phyloP scores from a whole-genome alignment of 1,140 invertebrate species.

The Asbolus verrucosus region DNA sequence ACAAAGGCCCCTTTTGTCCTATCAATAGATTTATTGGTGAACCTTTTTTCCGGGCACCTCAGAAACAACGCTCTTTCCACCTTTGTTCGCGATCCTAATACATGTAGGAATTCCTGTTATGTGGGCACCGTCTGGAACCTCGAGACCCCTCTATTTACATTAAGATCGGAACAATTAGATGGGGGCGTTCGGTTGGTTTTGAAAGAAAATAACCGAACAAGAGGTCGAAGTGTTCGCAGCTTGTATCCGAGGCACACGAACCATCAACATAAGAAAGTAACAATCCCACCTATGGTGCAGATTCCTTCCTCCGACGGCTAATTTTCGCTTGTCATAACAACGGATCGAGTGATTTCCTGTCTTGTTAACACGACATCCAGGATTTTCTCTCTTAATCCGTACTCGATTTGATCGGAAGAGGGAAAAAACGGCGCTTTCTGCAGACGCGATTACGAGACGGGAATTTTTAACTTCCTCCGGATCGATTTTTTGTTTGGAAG shows the following conservation, averaged over 20 bases:
- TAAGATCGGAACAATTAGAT: conserved; percentile 18
- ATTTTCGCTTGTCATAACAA: too few species aligned
- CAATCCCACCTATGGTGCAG: background rate
- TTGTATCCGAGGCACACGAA: background rate
- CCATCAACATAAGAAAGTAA: too few species aligned
- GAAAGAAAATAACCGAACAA: background rate
- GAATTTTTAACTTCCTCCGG: too few species aligned
- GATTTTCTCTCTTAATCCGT: too few species aligned
- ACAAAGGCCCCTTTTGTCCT: too few species aligned
- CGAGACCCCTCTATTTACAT: background rate
- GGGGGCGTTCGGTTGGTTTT: conserved; percentile 6
- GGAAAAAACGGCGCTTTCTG: too few species aligned
- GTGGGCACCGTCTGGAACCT: conserved; percentile 9
- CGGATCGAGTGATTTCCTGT: background rate
- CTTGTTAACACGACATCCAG: background rate
- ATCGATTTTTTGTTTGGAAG: too few species aligned
- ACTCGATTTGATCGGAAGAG: too few species aligned
- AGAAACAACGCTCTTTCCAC: background rate
- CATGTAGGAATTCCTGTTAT: conserved; percentile 21
- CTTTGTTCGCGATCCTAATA: background rate
- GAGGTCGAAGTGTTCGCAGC: background rate
- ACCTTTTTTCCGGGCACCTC: too few species aligned
- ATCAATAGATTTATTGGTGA: too few species aligned
- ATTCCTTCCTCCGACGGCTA: background rate
- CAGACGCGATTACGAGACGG: too few species aligned